Evolutionary conservation across 2,113 vertebrate genomes (phyloP), one percentile per base, ranked within the genome.

Genomic region (Caranx ignobilis): DNA sequence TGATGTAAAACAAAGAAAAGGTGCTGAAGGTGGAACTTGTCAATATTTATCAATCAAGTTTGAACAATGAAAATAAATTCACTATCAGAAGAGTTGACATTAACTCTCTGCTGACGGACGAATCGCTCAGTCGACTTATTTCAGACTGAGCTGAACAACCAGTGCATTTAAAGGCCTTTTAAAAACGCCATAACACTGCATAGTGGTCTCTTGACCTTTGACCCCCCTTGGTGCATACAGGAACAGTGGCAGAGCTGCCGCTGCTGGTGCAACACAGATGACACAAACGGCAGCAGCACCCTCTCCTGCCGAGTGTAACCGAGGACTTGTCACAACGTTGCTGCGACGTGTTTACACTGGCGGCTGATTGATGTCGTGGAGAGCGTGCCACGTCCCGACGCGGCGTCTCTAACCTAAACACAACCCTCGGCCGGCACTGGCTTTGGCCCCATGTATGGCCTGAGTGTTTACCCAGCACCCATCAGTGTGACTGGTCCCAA

Each of bases 371-470:
- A 94, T 85, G 83, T 56, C 1, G 50, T 32, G 16, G 71, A 70
- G 73, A 75, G 67, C 54, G 12, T 90, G 89, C 87, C 92, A 90
- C 31, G 87, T 81, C 68, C 78, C 67, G 45, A 70, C 37, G 52
- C 57, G 71, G 72, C 59, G 19, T 66, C 81, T 76, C 54, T 15
- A 78, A 84, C 67, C 83, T 70, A 91, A 87, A 93, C 89, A 84
- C 82, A 75, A 81, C 73, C 81, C n/a, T 65, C 65, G 63, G 43
- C n/a, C 0, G 11, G 47, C 31, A 81, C 87, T 11, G 80, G 83
- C 69, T 71, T 11, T 61, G 75, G 79, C 82, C 91, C 91, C 93
- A 91, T 93, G 89, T 92, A 91, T 66, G 90, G 91, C 79, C 35
- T 2, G 74, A 83, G 66, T 88, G 83, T 90, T 92, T 87, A 91